These are phyloP conservation scores for Drosophila tani DNA, from an alignment of 1,140 invertebrate genomes.

Conservation along the genomic window DNA sequence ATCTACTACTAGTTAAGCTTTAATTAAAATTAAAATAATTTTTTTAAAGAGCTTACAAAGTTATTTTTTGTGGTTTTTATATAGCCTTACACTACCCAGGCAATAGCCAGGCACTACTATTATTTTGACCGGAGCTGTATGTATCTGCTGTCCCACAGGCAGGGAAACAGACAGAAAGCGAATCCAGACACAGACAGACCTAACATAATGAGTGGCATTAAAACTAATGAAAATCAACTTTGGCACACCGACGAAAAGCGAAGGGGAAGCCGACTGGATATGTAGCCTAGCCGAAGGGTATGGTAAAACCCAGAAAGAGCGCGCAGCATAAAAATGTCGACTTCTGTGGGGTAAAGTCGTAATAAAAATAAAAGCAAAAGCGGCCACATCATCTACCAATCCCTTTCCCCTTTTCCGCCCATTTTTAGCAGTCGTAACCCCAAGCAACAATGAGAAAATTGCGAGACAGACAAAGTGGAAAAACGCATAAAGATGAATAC, in stretches of 20 bases:
- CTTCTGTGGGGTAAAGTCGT: slow-evolving; percentile 53
- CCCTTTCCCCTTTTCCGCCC: slow-evolving; percentile 23
- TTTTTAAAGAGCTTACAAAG: too few relatives aligned
- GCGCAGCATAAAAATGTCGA: slow-evolving; percentile 73
- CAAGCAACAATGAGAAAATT: slow-evolving; percentile 75
- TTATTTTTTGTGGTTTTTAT: too few relatives aligned
- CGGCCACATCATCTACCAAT: slow-evolving; percentile 22
- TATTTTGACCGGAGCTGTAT: background rate
- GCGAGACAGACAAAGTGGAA: slow-evolving; percentile 71
- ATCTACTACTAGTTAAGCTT: too few relatives aligned
- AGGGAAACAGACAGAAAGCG: slow-evolving; percentile 30
- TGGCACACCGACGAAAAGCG: slow-evolving; percentile 62
- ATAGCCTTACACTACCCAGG: too few relatives aligned
- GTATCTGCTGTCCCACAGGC: slow-evolving; percentile 16
- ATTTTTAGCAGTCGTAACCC: slow-evolving; percentile 46
- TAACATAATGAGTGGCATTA: slow-evolving; percentile 78
- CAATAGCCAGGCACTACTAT: too few relatives aligned
- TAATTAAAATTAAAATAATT: too few relatives aligned
- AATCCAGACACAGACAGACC: slow-evolving; percentile 46
- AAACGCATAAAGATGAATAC: slow-evolving; percentile 72
- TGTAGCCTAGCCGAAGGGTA: background rate
- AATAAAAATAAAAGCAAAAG: slow-evolving; percentile 78
- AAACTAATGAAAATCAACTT: slow-evolving; percentile 83
- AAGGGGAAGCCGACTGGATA: slow-evolving; percentile 3
- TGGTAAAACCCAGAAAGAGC: slow-evolving; percentile 55